Percentiles rank a stretch among this genome's conserved stretches.
Evolutionary conservation across 2,888 invertebrate species (phyloP).

Genomic region (Xestia rhomboidea): DNA sequence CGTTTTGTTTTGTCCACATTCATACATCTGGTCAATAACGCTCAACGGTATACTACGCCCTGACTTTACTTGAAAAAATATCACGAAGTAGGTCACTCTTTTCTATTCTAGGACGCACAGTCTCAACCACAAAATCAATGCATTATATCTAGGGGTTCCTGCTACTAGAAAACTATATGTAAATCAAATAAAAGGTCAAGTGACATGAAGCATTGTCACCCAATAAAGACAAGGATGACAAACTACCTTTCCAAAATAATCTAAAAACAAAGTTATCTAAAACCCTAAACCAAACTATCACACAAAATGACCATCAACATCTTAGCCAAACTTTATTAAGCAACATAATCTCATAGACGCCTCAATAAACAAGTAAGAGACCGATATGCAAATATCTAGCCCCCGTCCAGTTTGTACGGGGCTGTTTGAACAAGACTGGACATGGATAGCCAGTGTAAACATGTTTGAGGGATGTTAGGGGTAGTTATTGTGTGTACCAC

Average conservation of each 20-base stretch:
- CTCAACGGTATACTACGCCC: background rate
- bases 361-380: conserved; percentile 73
- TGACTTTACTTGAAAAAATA: background rate
- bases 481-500: conserved; percentile 62
- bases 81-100: background rate
- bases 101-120: background rate
- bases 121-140: background rate
- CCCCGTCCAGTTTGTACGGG: conserved; percentile 62
- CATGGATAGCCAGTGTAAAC: conserved; percentile 67
- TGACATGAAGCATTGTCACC: background rate
- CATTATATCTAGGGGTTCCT: background rate
- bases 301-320: conserved; percentile 60
- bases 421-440: conserved; percentile 65
- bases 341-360: conserved; percentile 67
- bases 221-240: background rate
- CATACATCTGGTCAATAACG: background rate
- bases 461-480: conserved; percentile 54
- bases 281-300: conserved; percentile 38
- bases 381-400: conserved; percentile 72
- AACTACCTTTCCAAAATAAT: conserved; percentile 22
- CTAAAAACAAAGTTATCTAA: conserved; percentile 38
- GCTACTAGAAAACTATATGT: background rate
- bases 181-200: background rate
- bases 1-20: background rate
- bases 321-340: conserved; percentile 63